These are phyloP conservation scores for Aramus guarauna DNA, from an alignment of 2,113 vertebrate genomes.

Conservation along the genomic window DNA sequence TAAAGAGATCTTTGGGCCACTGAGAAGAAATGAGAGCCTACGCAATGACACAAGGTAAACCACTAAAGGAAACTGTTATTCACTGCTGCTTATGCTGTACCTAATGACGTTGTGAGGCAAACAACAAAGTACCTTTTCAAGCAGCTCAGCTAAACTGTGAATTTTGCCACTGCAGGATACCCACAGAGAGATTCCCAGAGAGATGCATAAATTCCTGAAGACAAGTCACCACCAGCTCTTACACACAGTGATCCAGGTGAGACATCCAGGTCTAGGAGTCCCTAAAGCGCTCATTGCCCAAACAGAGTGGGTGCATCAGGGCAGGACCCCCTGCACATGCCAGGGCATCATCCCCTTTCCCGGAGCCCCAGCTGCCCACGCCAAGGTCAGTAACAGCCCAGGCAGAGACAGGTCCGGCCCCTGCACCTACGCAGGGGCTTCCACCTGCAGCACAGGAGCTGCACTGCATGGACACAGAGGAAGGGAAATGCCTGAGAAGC, in stretches of 20 bases:
- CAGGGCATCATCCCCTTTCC: not conserved
- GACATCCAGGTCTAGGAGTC: not conserved
- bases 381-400: not conserved
- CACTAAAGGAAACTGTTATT: not conserved
- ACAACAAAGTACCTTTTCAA: not conserved
- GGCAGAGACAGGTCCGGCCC: not conserved
- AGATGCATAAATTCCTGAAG: not conserved
- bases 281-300: not conserved
- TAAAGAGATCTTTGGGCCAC: not conserved
- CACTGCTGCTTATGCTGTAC: not conserved
- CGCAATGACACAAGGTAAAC: not conserved
- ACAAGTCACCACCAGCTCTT: not conserved
- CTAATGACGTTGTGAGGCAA: not conserved
- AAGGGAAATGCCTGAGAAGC: not conserved
- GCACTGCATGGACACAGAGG: not conserved
- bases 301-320: no score
- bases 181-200: not conserved
- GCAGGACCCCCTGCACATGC: not conserved
- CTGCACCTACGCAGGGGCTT: not conserved
- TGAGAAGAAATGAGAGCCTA: not conserved
- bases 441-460: not conserved
- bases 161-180: not conserved
- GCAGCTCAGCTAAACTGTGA: not conserved
- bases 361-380: not conserved
- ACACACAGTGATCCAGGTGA: not conserved